Evolutionary conservation across 2,888 invertebrate genomes (phyloP).

Genomic region (Sesamia inferens): DNA sequence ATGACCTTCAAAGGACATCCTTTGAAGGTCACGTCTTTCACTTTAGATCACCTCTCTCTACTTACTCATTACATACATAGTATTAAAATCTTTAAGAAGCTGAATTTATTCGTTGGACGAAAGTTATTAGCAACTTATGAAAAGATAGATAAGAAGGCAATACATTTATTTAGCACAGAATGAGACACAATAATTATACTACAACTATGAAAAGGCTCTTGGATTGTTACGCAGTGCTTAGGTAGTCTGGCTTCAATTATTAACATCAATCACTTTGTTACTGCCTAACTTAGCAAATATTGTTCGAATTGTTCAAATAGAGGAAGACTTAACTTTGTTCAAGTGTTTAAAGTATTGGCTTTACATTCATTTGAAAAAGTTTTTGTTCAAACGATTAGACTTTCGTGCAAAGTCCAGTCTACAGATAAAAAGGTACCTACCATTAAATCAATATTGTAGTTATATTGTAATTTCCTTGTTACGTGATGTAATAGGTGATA

Average conservation of each 20-base stretch:
- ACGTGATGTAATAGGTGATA: slow-evolving; percentile 23
- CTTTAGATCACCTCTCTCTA: neutral
- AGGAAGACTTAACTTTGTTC: neutral
- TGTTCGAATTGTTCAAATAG: neutral
- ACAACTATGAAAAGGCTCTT: neutral
- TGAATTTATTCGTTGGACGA: neutral
- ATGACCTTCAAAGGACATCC: slow-evolving; percentile 1
- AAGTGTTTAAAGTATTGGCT: neutral
- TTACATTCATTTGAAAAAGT: slow-evolving; percentile 1
- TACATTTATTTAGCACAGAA: no score
- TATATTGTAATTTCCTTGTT: neutral
- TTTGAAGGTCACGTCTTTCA: slow-evolving; percentile 8
- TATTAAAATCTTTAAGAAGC: neutral
- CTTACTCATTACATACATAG: no score
- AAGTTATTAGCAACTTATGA: neutral
- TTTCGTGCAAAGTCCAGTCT: neutral
- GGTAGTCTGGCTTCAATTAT: neutral
- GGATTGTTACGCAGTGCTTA: neutral
- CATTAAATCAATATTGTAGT: neutral
- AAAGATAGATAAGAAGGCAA: no score
- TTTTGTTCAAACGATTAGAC: neutral
- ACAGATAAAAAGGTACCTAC: neutral
- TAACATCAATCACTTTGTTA: neutral
- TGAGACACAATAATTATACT: no score
- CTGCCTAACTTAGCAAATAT: neutral